Conservation (phyloP, 2,888 invertebrate genomes). For the Dynastes hyllus region DNA sequence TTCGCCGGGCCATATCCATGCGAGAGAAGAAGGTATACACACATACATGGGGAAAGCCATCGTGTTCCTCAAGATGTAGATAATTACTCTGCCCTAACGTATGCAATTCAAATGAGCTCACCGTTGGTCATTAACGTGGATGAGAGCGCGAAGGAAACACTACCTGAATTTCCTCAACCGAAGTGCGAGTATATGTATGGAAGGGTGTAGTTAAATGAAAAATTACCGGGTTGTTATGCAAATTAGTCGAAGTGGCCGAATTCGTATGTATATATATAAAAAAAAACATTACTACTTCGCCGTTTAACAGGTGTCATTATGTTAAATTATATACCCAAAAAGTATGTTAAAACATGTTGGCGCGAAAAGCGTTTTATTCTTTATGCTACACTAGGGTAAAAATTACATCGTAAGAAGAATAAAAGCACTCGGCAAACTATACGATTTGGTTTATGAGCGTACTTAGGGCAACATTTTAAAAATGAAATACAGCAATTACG, state of each 20-base stretch:
- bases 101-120: conserved; percentile 46
- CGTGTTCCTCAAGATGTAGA: conserved; percentile 29
- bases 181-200: conserved; percentile 25
- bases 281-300: conserved; percentile 12
- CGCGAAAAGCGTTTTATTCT: not conserved
- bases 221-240: conserved; percentile 39
- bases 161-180: conserved; percentile 19
- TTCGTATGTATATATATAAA: conserved; percentile 17
- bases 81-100: conserved; percentile 36
- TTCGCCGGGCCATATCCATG: not conserved
- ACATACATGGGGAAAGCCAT: conserved; percentile 10
- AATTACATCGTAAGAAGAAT: no score
- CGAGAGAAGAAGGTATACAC: not conserved
- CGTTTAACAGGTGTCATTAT: conserved; percentile 43
- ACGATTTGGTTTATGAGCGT: no score
- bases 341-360: conserved; percentile 22
- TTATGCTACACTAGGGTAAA: not conserved
- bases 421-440: no score
- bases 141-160: conserved; percentile 19
- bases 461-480: no score
- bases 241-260: conserved; percentile 38
- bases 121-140: conserved; percentile 26
- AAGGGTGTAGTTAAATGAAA: conserved; percentile 40
- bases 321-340: conserved; percentile 33
- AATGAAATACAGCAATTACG: no score